A percentile compares a stretch with the other conserved stretches of the same genome.
Evolutionary conservation across 1,140 invertebrate species (phyloP).

Genomic region (Zaprionus vittiger): DNA sequence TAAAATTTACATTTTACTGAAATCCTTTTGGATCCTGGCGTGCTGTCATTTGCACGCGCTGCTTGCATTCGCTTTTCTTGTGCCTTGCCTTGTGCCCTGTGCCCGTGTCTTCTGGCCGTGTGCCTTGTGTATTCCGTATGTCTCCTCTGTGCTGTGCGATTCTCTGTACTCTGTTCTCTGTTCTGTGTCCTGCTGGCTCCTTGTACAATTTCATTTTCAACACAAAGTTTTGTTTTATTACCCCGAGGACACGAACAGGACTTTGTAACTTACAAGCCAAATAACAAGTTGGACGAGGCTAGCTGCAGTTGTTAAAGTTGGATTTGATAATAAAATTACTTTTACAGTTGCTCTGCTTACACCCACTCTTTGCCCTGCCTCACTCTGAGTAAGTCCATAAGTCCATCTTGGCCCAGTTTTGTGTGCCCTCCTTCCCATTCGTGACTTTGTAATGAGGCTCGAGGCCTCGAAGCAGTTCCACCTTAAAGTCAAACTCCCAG

Average conservation of each 20-base stretch:
- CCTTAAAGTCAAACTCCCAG: slow-evolving; percentile 18
- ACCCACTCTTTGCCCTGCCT: neutral
- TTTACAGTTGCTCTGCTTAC: slow-evolving; percentile 56
- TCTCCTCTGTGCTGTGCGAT: slow-evolving; percentile 2
- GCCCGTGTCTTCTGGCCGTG: slow-evolving; percentile 14
- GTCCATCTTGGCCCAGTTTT: slow-evolving; percentile 72
- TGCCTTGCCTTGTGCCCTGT: neutral
- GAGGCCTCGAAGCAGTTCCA: slow-evolving; percentile 19
- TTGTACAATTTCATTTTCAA: slow-evolving; percentile 82
- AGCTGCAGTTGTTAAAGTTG: slow-evolving; percentile 79
- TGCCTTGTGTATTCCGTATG: slow-evolving; percentile 16
- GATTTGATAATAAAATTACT: slow-evolving; percentile 83
- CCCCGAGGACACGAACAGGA: slow-evolving; percentile 80
- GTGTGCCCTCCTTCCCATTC: slow-evolving; percentile 13
- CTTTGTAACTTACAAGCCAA: slow-evolving; percentile 83
- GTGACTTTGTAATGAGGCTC: slow-evolving; percentile 76
- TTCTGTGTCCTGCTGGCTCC: slow-evolving; percentile 9
- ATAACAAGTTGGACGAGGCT: slow-evolving; percentile 74
- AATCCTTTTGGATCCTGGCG: slow-evolving; percentile 64
- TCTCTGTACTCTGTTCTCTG: neutral
- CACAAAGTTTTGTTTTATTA: slow-evolving; percentile 83
- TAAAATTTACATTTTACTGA: slow-evolving; percentile 75
- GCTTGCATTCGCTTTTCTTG: slow-evolving; percentile 35
- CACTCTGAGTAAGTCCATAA: slow-evolving; percentile 51
- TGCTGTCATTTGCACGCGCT: slow-evolving; percentile 72